Conservation (phyloP, 2,113 vertebrate genomes). For the Stictonetta naevosa region DNA sequence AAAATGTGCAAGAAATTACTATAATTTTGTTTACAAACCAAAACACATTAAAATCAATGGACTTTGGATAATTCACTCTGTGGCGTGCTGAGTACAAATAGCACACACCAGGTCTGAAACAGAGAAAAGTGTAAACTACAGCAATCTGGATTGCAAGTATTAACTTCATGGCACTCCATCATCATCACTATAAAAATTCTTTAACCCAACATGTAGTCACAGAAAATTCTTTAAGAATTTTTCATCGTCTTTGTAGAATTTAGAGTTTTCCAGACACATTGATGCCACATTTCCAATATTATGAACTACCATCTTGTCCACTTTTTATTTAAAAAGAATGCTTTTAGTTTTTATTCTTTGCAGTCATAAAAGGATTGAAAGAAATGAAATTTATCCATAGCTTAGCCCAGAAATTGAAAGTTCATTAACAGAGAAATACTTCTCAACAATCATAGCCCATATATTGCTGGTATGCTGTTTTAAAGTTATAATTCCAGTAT, state of each 20-base stretch:
- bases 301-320: constrained; percentile 19
- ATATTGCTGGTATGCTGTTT: constrained; percentile 77
- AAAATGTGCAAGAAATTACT: constrained; percentile 99
- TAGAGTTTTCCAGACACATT: constrained; percentile 63
- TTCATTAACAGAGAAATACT: constrained; percentile 58
- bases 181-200: constrained; percentile 79
- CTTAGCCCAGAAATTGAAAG: constrained; percentile 61
- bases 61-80: constrained; percentile 89
- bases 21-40: constrained; percentile 86
- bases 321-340: constrained; percentile 63
- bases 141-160: constrained; percentile 87
- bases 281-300: constrained; percentile 43
- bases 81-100: constrained; percentile 77
- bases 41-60: constrained; percentile 87
- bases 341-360: constrained; percentile 38
- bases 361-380: constrained; percentile 67
- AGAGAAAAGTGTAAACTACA: constrained; percentile 90
- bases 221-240: constrained; percentile 71
- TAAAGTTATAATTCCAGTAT: constrained; percentile 48
- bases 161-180: constrained; percentile 83
- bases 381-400: constrained; percentile 54
- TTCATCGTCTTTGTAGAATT: constrained; percentile 54
- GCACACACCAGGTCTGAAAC: constrained; percentile 77
- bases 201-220: constrained; percentile 63
- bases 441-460: constrained; percentile 61